Percentiles rank a stretch among this genome's conserved stretches.
Evolutionary conservation across 2,888 invertebrate genomes (phyloP).

Genomic region (Limnephilus marmoratus): DNA sequence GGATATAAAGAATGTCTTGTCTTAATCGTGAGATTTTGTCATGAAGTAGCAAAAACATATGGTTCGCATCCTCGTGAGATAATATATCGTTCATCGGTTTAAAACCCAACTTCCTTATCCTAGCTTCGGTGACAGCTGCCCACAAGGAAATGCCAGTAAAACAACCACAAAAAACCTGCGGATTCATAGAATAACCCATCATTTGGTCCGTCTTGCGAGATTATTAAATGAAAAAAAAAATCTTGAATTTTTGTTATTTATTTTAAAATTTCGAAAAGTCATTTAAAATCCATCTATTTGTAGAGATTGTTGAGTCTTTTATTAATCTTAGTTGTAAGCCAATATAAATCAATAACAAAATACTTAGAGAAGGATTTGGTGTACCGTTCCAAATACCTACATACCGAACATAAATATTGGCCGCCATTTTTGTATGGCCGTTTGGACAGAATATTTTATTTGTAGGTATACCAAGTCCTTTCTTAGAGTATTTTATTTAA

Average conservation of each 20-base stretch:
- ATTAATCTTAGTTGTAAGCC: no score
- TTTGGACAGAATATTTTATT: no score
- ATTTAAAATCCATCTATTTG: not conserved
- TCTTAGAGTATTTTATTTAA: no score
- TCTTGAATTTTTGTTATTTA: no score
- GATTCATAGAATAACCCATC: not conserved
- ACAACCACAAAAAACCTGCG: not conserved
- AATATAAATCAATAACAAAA: no score
- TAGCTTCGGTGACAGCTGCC: conserved; percentile 35
- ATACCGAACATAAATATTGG: no score
- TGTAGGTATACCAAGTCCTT: no score
- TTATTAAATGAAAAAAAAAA: no score
- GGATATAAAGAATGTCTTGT: not conserved
- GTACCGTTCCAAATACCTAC: no score
- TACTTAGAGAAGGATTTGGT: no score
- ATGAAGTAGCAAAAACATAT: not conserved
- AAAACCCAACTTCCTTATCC: conserved; percentile 28
- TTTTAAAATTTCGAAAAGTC: no score
- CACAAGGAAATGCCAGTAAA: conserved; percentile 3
- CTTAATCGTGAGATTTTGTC: not conserved
- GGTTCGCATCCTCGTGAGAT: not conserved
- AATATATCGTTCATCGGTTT: conserved; percentile 22
- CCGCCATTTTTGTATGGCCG: no score
- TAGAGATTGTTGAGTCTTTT: not conserved
- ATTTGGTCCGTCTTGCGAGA: not conserved